Evolutionary conservation across 2,797 vertebrate species (phyloP).

Genomic region (Coregonus sp.): DNA sequence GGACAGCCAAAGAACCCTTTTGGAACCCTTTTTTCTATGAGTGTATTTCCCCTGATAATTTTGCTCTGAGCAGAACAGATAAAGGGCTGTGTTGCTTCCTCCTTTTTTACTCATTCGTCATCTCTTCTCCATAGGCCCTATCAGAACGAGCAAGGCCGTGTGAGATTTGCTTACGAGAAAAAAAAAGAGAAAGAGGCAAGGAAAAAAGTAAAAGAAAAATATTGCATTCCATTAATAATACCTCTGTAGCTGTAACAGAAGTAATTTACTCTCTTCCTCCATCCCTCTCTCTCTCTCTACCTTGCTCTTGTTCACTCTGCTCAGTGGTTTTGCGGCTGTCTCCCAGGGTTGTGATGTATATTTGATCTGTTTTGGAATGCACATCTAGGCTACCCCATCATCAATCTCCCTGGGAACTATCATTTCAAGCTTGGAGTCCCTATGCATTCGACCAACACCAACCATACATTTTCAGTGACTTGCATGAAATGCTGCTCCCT

Average conservation of each 20-base stretch:
- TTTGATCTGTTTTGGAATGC: no score
- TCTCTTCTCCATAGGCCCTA: background rate
- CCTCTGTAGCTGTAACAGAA: no score
- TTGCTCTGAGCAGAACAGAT: slow-evolving; percentile 38
- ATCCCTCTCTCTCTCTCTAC: background rate
- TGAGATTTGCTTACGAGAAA: background rate
- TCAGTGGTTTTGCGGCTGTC: background rate
- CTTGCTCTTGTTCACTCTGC: background rate
- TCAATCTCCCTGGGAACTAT: no score
- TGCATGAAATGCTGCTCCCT: no score
- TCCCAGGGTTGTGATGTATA: background rate
- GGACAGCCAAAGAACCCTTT: no score
- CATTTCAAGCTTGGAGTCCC: no score
- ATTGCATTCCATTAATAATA: no score
- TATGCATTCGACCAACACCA: no score
- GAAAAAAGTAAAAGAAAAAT: background rate
- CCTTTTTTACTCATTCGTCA: slow-evolving; percentile 38
- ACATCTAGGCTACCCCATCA: no score
- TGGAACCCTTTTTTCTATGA: background rate
- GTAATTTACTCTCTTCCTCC: background rate
- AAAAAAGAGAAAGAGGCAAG: background rate
- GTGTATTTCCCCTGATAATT: slow-evolving; percentile 32
- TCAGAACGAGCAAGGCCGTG: background rate
- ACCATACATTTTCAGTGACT: no score
- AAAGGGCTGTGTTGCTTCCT: slow-evolving; percentile 30